These are phyloP conservation scores for Coronaproctus castanopsis DNA, from an alignment of 2,888 invertebrate genomes.

Conservation along the genomic window DNA sequence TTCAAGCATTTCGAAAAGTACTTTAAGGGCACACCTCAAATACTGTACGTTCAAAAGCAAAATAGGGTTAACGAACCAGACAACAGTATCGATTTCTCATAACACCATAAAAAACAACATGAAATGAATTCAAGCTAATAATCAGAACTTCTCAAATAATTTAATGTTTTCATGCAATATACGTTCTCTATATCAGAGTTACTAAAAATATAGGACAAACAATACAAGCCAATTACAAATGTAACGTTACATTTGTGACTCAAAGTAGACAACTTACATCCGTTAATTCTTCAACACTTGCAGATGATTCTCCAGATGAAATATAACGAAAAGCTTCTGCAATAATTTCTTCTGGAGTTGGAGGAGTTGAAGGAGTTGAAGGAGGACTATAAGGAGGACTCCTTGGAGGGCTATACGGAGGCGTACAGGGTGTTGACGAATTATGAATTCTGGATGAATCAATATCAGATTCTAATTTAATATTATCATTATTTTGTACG, in stretches of 20 bases:
- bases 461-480: slow-evolving; percentile 30
- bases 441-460: slow-evolving; percentile 34
- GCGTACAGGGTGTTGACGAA: slow-evolving; percentile 40
- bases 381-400: slow-evolving; percentile 13
- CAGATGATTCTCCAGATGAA: slow-evolving; percentile 60
- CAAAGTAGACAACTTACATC: slow-evolving; percentile 46
- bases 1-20: too few relatives aligned
- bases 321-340: slow-evolving; percentile 24
- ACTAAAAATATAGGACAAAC: not conserved
- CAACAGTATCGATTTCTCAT: not conserved
- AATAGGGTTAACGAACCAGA: not conserved
- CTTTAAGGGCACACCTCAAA: too few relatives aligned
- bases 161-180: too few relatives aligned
- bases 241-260: not conserved
- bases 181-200: too few relatives aligned
- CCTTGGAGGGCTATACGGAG: slow-evolving; percentile 3
- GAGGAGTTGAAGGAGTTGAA: slow-evolving; percentile 11
- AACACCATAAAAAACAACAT: too few relatives aligned
- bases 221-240: not conserved
- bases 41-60: too few relatives aligned
- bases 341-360: slow-evolving; percentile 11
- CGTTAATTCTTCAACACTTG: slow-evolving; percentile 88
- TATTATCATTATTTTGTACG: slow-evolving; percentile 9
- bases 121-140: too few relatives aligned
- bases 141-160: too few relatives aligned